Conservation (phyloP, 2,797 vertebrate species). For the Silurus aristotelis region DNA sequence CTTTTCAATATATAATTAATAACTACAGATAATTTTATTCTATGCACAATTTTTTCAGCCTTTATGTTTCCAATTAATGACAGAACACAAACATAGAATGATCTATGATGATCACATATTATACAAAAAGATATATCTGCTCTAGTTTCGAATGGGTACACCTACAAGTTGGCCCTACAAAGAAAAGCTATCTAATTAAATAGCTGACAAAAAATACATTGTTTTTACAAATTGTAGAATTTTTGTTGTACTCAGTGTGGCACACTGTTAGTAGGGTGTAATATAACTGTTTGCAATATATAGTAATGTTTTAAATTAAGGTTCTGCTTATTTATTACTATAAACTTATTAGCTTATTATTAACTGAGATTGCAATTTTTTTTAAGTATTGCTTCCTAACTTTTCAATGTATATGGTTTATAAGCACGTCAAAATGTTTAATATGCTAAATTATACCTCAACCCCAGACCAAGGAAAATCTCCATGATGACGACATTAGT, state of each 20-base stretch:
- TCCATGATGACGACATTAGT: background rate
- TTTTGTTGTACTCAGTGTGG: too few species aligned
- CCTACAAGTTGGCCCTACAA: too few species aligned
- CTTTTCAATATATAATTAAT: background rate
- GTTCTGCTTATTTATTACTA: background rate
- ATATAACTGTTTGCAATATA: background rate
- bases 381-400: too few species aligned
- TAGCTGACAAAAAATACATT: too few species aligned
- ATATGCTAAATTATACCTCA: constrained; percentile 12
- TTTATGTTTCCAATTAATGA: background rate
- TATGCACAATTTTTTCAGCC: background rate
- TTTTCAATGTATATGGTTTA: background rate
- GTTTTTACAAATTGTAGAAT: too few species aligned
- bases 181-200: too few species aligned
- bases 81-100: background rate
- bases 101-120: background rate
- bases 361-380: too few species aligned
- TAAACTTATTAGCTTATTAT: background rate
- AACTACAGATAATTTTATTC: background rate
- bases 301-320: background rate
- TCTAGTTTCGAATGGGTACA: too few species aligned
- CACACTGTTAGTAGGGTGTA: background rate
- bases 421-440: background rate
- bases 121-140: too few species aligned
- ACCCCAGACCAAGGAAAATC: background rate